Percentiles rank a stretch among this genome's conserved stretches.
Evolutionary conservation across 2,113 vertebrate genomes (phyloP).

Genomic region (Neodon shergylaensis): DNA sequence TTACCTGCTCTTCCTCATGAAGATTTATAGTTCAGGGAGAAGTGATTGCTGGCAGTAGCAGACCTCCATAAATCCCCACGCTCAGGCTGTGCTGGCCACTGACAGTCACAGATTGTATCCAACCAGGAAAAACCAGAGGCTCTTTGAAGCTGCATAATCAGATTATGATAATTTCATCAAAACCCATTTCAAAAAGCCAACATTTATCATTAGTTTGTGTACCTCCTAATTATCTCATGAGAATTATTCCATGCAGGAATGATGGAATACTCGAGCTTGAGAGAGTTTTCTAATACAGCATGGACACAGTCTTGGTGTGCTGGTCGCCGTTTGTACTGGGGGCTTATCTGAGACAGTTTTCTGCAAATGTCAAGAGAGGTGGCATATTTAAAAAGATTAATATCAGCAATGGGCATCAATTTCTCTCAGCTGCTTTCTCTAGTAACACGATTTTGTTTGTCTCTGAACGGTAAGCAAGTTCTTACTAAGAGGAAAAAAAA

Average conservation of each 20-base stretch:
- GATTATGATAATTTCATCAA: constrained; percentile 85
- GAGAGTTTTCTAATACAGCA: constrained; percentile 68
- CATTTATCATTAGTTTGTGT: constrained; percentile 84
- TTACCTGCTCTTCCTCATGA: neutral
- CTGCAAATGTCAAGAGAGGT: constrained; percentile 75
- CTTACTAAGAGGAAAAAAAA: constrained; percentile 8
- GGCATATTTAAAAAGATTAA: constrained; percentile 64
- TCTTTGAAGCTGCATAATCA: constrained; percentile 81
- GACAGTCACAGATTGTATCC: constrained; percentile 59
- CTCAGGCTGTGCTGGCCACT: neutral
- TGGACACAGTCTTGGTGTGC: constrained; percentile 40
- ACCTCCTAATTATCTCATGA: constrained; percentile 84
- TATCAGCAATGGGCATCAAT: constrained; percentile 70
- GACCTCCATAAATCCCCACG: constrained; percentile 60
- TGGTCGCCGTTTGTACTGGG: constrained; percentile 71
- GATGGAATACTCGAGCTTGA: constrained; percentile 71
- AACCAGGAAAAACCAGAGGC: constrained; percentile 67
- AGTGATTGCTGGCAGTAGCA: constrained; percentile 40
- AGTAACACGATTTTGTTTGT: neutral
- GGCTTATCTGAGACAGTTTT: constrained; percentile 73
- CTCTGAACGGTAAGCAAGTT: neutral
- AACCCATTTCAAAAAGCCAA: constrained; percentile 79
- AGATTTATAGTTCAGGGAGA: constrained; percentile 50
- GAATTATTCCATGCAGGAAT: constrained; percentile 71
- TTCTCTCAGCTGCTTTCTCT: constrained; percentile 31